Evolutionary conservation across 2,797 vertebrate species (phyloP), one percentile per base, ranked within the genome.

Genomic region (Danionella dracula): DNA sequence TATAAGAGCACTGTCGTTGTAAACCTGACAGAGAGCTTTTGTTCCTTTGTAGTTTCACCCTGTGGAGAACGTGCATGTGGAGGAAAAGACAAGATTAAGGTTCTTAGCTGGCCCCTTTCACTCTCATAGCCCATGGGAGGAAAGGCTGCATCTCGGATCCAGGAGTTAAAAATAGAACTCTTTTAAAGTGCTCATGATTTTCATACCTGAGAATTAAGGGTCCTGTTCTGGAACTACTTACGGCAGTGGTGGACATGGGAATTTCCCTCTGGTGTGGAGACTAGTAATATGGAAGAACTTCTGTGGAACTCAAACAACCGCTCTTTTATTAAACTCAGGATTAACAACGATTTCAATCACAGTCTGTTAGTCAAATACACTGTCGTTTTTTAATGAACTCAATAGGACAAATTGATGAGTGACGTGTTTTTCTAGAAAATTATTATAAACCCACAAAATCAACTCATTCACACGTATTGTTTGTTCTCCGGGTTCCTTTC

Each of bases 81-180:
- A 74, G 73, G 69, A 68, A 75, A 78, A 73, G 61, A 69, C 76
- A 61, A 76, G 69, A 76, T 73, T 55, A 68, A 66, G 71, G 50
- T 70, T 77, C 63, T 38, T 34, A 70, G 44, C 58, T 56, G 42
- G 51, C 56, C 50, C 65, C 41, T n/a, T n/a, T n/a, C 13, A 61
- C 58, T 74, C 70, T 68, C 51, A n/a, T 21, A 60, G 68, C 68
- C 73, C 68, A 67, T 56, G 71, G 74, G 72, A 75, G 69, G 64
- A 72, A 79, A 72, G 45, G 16, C 70, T 58, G 70, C 64, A 74
- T 66, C 70, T 53, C 58, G 21, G 46, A 68, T 62, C 55, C 48
- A 55, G 37, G 60, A 69, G 77, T 79, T 81, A 81, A 76, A 79
- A 79, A 75, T 79, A 78, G 77, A 70, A 75, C 46, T 21, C 70